A percentile compares a stretch with the other conserved stretches of the same genome.
phyloP scores from a whole-genome alignment of 1,140 invertebrate genomes.

The Drosophila punjabiensis region DNA sequence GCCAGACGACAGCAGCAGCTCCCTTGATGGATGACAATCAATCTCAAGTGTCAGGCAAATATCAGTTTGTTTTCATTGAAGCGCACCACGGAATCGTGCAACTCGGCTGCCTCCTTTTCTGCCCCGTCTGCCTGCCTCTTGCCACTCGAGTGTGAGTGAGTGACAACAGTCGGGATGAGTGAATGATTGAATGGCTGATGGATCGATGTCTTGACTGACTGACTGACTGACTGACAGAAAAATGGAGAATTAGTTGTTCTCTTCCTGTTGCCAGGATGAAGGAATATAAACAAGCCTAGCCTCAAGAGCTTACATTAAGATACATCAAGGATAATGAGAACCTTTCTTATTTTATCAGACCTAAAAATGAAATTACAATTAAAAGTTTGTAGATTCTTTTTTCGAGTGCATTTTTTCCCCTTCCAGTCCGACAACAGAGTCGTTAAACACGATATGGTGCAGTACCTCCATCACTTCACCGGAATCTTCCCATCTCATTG shows the following conservation, averaged over 20 bases:
- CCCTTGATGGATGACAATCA: slow-evolving; percentile 84
- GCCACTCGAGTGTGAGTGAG: slow-evolving; percentile 58
- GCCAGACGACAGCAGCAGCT: slow-evolving; percentile 49
- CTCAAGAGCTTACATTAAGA: neutral
- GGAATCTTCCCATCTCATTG: slow-evolving; percentile 33
- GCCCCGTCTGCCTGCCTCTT: slow-evolving; percentile 15
- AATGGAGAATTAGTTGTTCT: slow-evolving; percentile 6
- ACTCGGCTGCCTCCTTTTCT: slow-evolving; percentile 28
- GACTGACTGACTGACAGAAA: slow-evolving; percentile 31
- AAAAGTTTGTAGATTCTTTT: neutral
- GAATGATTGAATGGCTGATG: slow-evolving; percentile 69
- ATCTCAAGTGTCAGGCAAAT: slow-evolving; percentile 85
- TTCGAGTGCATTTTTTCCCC: slow-evolving; percentile 6
- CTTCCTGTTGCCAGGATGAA: slow-evolving; percentile 10
- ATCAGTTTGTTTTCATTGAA: slow-evolving; percentile 83
- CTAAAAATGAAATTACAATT: neutral
- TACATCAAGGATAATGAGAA: neutral
- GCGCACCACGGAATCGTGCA: slow-evolving; percentile 69
- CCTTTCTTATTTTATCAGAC: too few relatives aligned
- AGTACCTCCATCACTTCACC: slow-evolving; percentile 34
- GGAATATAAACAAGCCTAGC: neutral
- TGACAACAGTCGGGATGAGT: slow-evolving; percentile 74
- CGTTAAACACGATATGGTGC: slow-evolving; percentile 25
- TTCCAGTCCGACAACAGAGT: slow-evolving; percentile 3
- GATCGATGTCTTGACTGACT: slow-evolving; percentile 32